phyloP scores from a whole-genome alignment of 2,888 invertebrate species.

The Drosophila nr. perissopoda region DNA sequence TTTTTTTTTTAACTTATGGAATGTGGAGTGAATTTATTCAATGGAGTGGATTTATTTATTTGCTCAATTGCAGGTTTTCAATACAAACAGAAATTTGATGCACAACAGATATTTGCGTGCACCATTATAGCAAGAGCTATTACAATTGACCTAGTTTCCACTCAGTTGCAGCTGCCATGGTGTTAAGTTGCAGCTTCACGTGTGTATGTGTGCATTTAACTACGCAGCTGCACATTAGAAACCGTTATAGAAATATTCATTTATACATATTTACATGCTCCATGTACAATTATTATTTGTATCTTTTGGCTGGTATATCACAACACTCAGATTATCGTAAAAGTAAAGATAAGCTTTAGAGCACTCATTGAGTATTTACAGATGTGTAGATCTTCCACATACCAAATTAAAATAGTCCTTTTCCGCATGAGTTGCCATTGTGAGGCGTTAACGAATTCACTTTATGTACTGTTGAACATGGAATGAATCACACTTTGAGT shows the following conservation, averaged over 20 bases:
- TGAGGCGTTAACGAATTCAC: conserved; percentile 23
- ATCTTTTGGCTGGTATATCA: neutral
- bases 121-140: neutral
- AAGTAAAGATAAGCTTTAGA: neutral
- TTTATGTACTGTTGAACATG: conserved; percentile 34
- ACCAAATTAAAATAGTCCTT: conserved; percentile 71
- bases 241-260: neutral
- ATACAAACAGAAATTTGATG: neutral
- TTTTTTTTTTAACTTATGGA: neutral
- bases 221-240: neutral
- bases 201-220: conserved; percentile 14
- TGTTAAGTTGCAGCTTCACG: neutral
- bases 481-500: conserved; percentile 48
- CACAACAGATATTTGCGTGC: neutral
- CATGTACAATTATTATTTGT: neutral
- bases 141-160: conserved; percentile 6
- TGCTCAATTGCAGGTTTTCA: neutral
- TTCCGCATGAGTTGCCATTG: conserved; percentile 68
- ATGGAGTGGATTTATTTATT: neutral
- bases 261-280: neutral
- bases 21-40: neutral
- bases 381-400: conserved; percentile 46
- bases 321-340: neutral
- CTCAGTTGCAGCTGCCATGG: neutral
- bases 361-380: conserved; percentile 22